phyloP scores from a whole-genome alignment of 2,797 vertebrate species.

The Atherinosoma microstoma region DNA sequence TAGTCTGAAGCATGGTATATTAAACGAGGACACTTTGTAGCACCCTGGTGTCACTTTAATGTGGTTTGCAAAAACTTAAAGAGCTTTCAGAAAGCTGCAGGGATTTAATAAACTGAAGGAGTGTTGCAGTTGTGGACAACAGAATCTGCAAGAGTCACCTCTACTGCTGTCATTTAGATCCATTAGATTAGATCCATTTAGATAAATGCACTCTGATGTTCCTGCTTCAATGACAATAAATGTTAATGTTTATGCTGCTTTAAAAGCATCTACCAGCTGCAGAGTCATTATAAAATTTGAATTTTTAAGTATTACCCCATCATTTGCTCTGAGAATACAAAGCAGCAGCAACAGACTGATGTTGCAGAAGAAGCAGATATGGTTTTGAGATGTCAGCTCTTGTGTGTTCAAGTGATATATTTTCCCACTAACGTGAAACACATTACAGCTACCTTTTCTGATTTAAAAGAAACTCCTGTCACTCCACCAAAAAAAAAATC shows the following conservation, averaged over 20 bases:
- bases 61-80: conserved; percentile 12
- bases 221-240: conserved; percentile 14
- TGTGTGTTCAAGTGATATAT: neutral
- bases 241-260: conserved; percentile 8
- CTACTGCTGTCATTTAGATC: conserved; percentile 10
- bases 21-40: neutral
- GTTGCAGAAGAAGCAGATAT: neutral
- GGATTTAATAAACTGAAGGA: conserved; percentile 9
- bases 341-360: neutral
- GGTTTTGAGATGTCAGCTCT: neutral
- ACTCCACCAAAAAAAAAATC: neutral
- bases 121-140: neutral
- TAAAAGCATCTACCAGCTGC: conserved; percentile 15
- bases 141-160: conserved; percentile 13
- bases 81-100: neutral
- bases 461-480: neutral
- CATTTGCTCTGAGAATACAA: neutral
- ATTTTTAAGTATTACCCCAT: conserved; percentile 5
- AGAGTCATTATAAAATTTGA: conserved; percentile 10
- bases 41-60: neutral
- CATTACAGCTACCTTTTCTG: neutral
- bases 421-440: neutral
- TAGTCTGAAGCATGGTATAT: neutral
- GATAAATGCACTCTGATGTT: conserved; percentile 16
- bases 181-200: conserved; percentile 18